Base-by-base conservation (phyloP, 2,113 vertebrate species). In the Sapajus apella region DNA sequence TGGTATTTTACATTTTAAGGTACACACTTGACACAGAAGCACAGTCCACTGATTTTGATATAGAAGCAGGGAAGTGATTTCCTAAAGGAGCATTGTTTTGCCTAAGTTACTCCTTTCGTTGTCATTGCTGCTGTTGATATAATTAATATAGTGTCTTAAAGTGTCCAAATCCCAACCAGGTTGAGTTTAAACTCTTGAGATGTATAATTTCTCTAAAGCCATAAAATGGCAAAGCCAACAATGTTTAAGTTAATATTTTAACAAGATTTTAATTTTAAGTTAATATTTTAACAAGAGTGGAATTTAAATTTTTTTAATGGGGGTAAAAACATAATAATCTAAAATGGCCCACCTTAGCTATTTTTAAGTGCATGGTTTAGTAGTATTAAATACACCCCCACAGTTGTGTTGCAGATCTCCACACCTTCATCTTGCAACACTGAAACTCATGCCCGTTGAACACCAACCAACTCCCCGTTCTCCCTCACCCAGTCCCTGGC, bases 271-370 rank as follows among this genome's bases (percentile, higher is more conserved):
- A n/a, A 64, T 30, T 55, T 85, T 10, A 64, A 81, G 12, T 45
- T 27, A 50, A n/a, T 27, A 76, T 68, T 61, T 85, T 61, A 52
- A 52, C 13, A 88, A 27, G 43, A 58, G n/a, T 5, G 16, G 18
- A 2, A n/a, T 37, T 76, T 68, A 45, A 25, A 0, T 30, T 64
- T 64, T 17, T 50, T 32, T 16, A 43, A 56, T 9, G 10, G 50
- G 9, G n/a, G 18, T 50, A 45, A 35, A 40, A 43, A 68, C 13
- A 23, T 8, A 45, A 2, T 35, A 5, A 64, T 64, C 27, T 30
- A 7, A 79, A 64, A 4, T 64, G 23, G 27, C 0, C 2, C 21
- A 0, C 5, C 23, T 55, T 45, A 1, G 21, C 47, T 2, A 9
- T 5, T 23, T 82, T 40, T 3, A 5, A 43, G 40, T 17, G 32